Base-by-base conservation (phyloP, 2,888 invertebrate genomes). In the Pardosa pseudoannulata region DNA sequence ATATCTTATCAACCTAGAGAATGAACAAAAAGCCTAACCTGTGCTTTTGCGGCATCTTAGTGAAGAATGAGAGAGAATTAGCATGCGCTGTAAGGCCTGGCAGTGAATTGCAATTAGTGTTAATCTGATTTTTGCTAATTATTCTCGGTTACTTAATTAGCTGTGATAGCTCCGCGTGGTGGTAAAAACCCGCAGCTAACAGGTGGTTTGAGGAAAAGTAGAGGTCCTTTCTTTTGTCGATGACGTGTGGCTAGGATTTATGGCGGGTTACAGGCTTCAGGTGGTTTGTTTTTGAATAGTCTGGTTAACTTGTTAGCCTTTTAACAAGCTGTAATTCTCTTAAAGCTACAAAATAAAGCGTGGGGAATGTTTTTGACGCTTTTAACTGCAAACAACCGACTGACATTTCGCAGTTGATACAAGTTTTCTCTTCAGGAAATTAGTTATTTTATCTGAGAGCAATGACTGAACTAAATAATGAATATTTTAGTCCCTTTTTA, bases 101-200 rank as follows among this genome's bases (percentile, higher is more conserved):
- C 79, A 75, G 75, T 80, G 86, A 87, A 87, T 87, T 28, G 86
- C 73, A 87, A 87, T 87, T 87, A 87, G 79, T 68, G 75, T 75
- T 87, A 87, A 87, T 87, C 86, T 87, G 86, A 87, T 87, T 87
- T 87, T 80, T 87, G 86, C 78, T 87, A 87, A 87, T 87, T 87
- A 87, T 87, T 87, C 80, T 71, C 86, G 68, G 79, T 80, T 80
- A 87, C 80, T 87, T 87, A 87, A 87, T 87, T 87, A 87, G 86
- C 86, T 76, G 79, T 87, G 86, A 87, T 87, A 80, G 86, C 86
- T 80, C 67, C 62, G 71, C 32, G 70, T 76, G 68, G 76, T 72
- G 78, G 85, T 67, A 87, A 87, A 87, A 87, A 87, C 79, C 70
- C 75, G 72, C 56, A 75, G 75, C 80, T 80, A 87, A 87, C 86